Base-by-base conservation (phyloP, 2,888 invertebrate genomes). In the Globia sparganii region DNA sequence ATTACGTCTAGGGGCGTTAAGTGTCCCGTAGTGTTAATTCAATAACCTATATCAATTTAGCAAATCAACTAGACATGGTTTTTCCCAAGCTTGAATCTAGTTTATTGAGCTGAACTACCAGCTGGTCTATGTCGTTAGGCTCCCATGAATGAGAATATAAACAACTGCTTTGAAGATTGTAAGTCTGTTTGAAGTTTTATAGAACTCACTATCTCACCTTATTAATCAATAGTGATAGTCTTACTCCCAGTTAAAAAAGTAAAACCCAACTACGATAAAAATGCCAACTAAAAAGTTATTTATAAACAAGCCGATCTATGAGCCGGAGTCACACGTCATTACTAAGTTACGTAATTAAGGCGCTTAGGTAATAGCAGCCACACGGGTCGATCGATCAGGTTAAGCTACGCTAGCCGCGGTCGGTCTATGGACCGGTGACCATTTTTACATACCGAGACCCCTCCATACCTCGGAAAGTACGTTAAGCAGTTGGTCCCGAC, bases 131-230 rank as follows among this genome's bases (percentile, higher is more conserved):
- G 11, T 28, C 28, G 3, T 21, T 40, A 43, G 3, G 28, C 43
- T 65, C 40, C 65, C 40, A 28, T 46, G 18, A 21, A 40, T 65
- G 28, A 4, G 66, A 56, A 75, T 25, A 40, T n/a, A 34, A 56
- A 56, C 56, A 75, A 21, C 31, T 53, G 73, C 56, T n/a, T 43
- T 75, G 43, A 43, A 75, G 13, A 13, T 9, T 43, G 31, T 43
- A 56, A 13, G 4, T 4, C n/a, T 2, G n/a, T n/a, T n/a, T 40
- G 13, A 18, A 5, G 40, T 40, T 66, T 46, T 28, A 21, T 1
- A 31, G 21, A 31, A 18, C 31, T 31, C 31, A 21, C 31, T 62
- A 15, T 15, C 31, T 31, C 31, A 59, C 2, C 59, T 6, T 21
- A 21, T 31, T 59, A 8, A 31, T 8, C 59, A 59, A 59, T 59